Conservation (phyloP, 1,140 invertebrate species). For the Platyscapa corneri region DNA sequence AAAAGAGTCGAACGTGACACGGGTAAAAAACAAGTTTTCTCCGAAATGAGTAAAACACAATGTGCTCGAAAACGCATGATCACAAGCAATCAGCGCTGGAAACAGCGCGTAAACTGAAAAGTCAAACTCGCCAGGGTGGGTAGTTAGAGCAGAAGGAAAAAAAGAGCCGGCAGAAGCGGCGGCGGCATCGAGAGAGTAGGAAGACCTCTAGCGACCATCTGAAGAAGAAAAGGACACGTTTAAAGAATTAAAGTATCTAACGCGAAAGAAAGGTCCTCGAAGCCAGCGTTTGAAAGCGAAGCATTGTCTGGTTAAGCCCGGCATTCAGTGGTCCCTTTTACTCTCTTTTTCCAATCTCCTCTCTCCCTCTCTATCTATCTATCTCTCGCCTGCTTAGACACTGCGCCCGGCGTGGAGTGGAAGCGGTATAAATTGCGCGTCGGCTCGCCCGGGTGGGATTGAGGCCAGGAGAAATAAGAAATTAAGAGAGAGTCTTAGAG, state of each 20-base stretch:
- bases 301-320: conserved; percentile 74
- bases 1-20: not conserved
- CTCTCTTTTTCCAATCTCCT: conserved; percentile 46
- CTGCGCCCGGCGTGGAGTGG: not conserved
- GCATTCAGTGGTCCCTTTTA: conserved; percentile 68
- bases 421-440: conserved; percentile 66
- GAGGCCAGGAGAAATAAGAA: conserved; percentile 72
- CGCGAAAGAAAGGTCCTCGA: conserved; percentile 72
- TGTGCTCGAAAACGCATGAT: not conserved
- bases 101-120: conserved; percentile 35
- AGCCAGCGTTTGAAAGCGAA: conserved; percentile 72
- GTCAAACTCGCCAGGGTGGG: not conserved
- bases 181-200: not conserved
- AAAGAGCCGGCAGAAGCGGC: not conserved
- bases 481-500: conserved; percentile 75
- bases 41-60: too few relatives aligned
- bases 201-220: too few relatives aligned
- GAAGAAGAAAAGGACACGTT: conserved; percentile 62
- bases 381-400: not conserved
- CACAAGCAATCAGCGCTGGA: not conserved
- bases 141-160: not conserved
- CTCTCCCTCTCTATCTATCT: conserved; percentile 37
- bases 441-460: conserved; percentile 19
- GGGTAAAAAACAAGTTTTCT: not conserved
- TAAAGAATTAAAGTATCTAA: conserved; percentile 75